These are phyloP conservation scores for Numenius arquata DNA, from an alignment of 2,113 vertebrate genomes.

Conservation along the genomic window DNA sequence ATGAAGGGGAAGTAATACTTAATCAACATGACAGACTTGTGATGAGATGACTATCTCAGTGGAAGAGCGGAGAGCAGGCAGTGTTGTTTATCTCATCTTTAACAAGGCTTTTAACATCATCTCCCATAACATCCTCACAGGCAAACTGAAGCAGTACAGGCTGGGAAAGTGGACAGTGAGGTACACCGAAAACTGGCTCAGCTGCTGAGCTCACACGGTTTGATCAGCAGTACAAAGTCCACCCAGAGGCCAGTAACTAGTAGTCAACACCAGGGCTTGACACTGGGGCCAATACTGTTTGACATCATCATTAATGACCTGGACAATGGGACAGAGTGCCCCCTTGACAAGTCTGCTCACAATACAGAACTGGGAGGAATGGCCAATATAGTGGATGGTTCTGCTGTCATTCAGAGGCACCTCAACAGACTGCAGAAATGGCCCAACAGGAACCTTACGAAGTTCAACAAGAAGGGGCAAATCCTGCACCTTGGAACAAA, in stretches of 20 bases:
- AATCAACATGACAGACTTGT: background rate
- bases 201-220: rapidly evolving
- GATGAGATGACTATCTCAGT: background rate
- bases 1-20: background rate
- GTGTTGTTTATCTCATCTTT: background rate
- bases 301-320: background rate
- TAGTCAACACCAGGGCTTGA: background rate
- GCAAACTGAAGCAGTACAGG: background rate
- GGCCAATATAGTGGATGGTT: background rate
- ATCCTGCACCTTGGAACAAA: background rate
- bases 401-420: background rate
- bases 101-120: background rate
- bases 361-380: background rate
- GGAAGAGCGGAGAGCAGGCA: background rate
- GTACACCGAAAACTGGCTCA: background rate
- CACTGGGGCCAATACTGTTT: background rate
- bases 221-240: background rate
- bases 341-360: background rate
- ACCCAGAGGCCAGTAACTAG: background rate
- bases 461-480: background rate
- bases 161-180: background rate
- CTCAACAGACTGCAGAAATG: background rate
- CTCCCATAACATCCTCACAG: background rate
- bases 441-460: background rate
- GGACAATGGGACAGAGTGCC: background rate